These are phyloP conservation scores for Loris lydekkerianus DNA, from an alignment of 2,797 vertebrate species.

Conservation along the genomic window DNA sequence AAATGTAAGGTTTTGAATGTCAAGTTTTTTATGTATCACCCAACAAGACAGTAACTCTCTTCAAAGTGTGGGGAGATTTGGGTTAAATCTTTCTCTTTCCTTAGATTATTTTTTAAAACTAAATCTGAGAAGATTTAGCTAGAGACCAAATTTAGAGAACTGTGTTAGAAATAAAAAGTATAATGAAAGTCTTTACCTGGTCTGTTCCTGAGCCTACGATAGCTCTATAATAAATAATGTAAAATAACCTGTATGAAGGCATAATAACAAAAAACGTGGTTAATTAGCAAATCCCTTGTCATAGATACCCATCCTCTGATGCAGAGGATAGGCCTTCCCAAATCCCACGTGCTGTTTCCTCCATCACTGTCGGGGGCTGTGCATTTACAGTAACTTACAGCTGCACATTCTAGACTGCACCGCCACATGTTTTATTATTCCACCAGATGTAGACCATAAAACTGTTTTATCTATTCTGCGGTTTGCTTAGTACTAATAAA, in stretches of 20 bases:
- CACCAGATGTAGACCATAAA: slow-evolving; percentile 91
- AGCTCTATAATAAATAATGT: slow-evolving; percentile 68
- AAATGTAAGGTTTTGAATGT: not conserved
- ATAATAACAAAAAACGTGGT: slow-evolving; percentile 58
- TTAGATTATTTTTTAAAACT: not conserved
- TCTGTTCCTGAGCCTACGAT: slow-evolving; percentile 57
- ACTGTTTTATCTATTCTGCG: slow-evolving; percentile 91
- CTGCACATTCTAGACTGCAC: slow-evolving; percentile 87
- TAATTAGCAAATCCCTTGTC: slow-evolving; percentile 85
- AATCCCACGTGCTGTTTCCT: slow-evolving; percentile 82
- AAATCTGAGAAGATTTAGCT: not conserved
- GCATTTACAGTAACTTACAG: slow-evolving; percentile 90
- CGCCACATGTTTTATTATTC: slow-evolving; percentile 90
- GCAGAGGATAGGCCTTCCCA: slow-evolving; percentile 81
- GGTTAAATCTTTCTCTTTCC: not conserved
- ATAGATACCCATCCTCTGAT: slow-evolving; percentile 83
- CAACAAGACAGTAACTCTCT: not conserved
- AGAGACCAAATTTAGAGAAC: not conserved
- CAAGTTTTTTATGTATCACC: not conserved
- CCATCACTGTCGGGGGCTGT: slow-evolving; percentile 79
- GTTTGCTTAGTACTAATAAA: slow-evolving; percentile 89
- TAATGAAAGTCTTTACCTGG: not conserved
- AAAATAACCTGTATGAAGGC: slow-evolving; percentile 78
- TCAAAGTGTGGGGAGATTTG: not conserved
- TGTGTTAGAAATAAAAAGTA: not conserved